Percentiles rank a stretch among this genome's conserved stretches.
phyloP scores from a whole-genome alignment of 2,888 invertebrate genomes.

The Parnassius orleans region DNA sequence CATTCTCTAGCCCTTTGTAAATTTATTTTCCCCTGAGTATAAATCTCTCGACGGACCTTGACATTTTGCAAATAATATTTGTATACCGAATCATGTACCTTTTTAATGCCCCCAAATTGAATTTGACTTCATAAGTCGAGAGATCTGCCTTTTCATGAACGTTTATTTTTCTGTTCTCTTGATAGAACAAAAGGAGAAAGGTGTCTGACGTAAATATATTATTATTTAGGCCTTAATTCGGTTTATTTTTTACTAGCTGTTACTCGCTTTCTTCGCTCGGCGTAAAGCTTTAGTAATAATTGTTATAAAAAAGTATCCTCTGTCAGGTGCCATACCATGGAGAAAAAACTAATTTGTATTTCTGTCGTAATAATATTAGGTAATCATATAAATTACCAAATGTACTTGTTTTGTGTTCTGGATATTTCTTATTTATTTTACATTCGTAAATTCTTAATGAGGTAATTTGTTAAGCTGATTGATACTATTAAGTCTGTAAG shows the following conservation, averaged over 20 bases:
- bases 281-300: neutral
- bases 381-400: too few relatives aligned
- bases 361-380: too few relatives aligned
- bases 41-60: conserved; percentile 1
- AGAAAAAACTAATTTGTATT: too few relatives aligned
- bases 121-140: conserved; percentile 14
- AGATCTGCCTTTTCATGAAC: neutral
- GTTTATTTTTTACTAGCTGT: neutral
- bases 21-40: neutral
- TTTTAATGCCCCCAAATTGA: conserved; percentile 15
- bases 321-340: too few relatives aligned
- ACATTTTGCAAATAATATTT: conserved; percentile 16
- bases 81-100: conserved; percentile 10
- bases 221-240: neutral
- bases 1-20: too few relatives aligned
- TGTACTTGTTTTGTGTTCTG: too few relatives aligned
- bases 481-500: too few relatives aligned
- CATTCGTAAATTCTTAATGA: too few relatives aligned
- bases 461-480: too few relatives aligned
- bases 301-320: too few relatives aligned
- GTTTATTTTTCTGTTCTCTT: conserved; percentile 7
- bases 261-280: neutral
- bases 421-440: too few relatives aligned
- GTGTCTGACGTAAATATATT: neutral
- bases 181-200: neutral